Base-by-base conservation (phyloP, 2,113 vertebrate species). In the Macquaria australasica region DNA sequence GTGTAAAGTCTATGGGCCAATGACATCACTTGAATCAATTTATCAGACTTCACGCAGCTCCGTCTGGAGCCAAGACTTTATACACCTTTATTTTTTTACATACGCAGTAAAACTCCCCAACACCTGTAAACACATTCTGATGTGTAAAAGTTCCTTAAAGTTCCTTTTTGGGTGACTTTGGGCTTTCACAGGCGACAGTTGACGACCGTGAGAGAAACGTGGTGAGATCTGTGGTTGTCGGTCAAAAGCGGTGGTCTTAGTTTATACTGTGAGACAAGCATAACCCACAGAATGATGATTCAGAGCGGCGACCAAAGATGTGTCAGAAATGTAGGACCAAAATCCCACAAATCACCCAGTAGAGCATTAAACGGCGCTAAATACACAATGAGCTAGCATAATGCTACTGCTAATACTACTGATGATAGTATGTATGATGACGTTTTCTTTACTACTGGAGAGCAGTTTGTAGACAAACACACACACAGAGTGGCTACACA, bases 361-460 rank as follows among this genome's bases (percentile, higher is more conserved):
- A 18, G 3, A 68, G 7, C 14, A 45, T 45, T 23, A 45, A 10
- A 18, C 45, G 6, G 16, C 3, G 2, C 12, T 25, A 41, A 16
- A 25, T 58, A 43, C 21, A 39, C 6, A 6, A 9, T 0, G 2
- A 43, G 37, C 7, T 43, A 15, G n/a, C 25, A 41, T 11, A 14
- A 43, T 25, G 48, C 34, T 56, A 8, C 48, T 43, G 74, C 60
- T 63, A 75, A 75, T 28, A 6, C 55, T 50, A 11, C 41, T 43
- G 25, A 31, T 62, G 56, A 74, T 37, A 5, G 6, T 53, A 50
- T 39, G 16, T n/a, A 43, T 59, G 64, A 63, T 43, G 56, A 71
- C 84, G 70, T 81, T 90, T 90, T 90, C 81, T 94, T 86, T 85
- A 85, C 88, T 87, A 55, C 67, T 50, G 10, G 41, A 62, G 37